Percentiles rank a stretch among this genome's conserved stretches.
Conservation (phyloP, 1,140 invertebrate genomes). For the Drosophila setifemur region DNA sequence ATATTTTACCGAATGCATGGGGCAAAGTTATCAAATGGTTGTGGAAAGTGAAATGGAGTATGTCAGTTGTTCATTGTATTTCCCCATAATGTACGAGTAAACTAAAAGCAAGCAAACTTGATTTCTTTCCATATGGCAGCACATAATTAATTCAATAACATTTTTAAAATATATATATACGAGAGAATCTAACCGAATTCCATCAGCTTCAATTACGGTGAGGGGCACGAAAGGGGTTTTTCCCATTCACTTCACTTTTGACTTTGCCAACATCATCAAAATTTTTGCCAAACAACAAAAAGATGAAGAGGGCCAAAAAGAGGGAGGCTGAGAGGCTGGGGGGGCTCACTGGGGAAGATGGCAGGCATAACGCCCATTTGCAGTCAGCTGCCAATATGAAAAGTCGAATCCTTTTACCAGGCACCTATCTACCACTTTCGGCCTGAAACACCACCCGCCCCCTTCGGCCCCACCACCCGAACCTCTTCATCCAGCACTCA, state of each 20-base stretch:
- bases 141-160: slow-evolving; percentile 77
- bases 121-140: slow-evolving; percentile 24
- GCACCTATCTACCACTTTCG: no score
- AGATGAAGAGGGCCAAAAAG: slow-evolving; percentile 33
- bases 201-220: slow-evolving; percentile 72
- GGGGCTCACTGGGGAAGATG: slow-evolving; percentile 26
- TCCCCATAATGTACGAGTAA: no score
- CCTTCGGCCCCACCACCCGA: not conserved
- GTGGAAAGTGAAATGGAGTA: not conserved
- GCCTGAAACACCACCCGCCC: no score
- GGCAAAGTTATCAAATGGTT: slow-evolving; percentile 12
- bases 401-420: slow-evolving; percentile 51
- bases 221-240: not conserved
- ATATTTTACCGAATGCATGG: slow-evolving; percentile 44
- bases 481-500: slow-evolving; percentile 3
- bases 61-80: no score
- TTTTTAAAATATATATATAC: slow-evolving; percentile 62
- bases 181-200: slow-evolving; percentile 59
- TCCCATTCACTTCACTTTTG: slow-evolving; percentile 37
- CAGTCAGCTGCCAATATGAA: slow-evolving; percentile 79
- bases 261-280: slow-evolving; percentile 77
- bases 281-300: slow-evolving; percentile 71
- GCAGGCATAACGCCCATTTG: slow-evolving; percentile 76
- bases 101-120: no score
- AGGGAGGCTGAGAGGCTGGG: not conserved